These are phyloP conservation scores for Zaprionus lachaisei DNA, from an alignment of 1,140 invertebrate genomes.

Conservation along the genomic window DNA sequence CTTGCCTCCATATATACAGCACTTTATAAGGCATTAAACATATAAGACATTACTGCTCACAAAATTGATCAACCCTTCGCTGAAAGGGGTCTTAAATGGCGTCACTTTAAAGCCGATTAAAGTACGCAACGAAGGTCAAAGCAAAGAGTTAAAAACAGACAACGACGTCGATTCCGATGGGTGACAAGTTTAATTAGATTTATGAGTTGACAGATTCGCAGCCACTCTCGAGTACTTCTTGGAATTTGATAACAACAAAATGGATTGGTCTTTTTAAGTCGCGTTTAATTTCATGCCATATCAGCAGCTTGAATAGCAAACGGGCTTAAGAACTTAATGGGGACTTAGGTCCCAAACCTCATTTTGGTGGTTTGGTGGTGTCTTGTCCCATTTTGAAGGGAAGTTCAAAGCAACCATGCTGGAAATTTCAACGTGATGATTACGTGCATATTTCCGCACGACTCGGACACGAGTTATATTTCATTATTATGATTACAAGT, in stretches of 20 bases:
- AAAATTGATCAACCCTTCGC: not conserved
- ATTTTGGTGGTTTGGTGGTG: not conserved
- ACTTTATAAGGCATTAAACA: not conserved
- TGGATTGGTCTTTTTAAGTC: conserved; percentile 3
- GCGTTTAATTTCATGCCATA: conserved; percentile 1
- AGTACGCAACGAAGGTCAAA: not conserved
- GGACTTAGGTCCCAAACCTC: not conserved
- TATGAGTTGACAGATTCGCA: conserved; percentile 64
- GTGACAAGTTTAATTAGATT: conserved; percentile 78
- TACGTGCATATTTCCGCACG: conserved; percentile 2
- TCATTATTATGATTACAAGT: conserved; percentile 7
- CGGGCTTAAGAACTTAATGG: conserved; percentile 4
- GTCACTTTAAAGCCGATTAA: conserved; percentile 71
- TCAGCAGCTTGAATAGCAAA: not conserved
- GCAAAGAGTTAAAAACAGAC: conserved; percentile 16
- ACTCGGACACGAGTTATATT: conserved; percentile 1
- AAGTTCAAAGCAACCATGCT: not conserved
- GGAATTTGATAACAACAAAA: not conserved
- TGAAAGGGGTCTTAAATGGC: conserved; percentile 13
- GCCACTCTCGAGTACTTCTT: not conserved
- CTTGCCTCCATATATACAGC: too few relatives aligned
- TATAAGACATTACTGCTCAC: not conserved
- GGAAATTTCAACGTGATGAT: conserved; percentile 1
- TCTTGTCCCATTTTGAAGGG: not conserved
- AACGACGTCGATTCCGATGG: conserved; percentile 40